Evolutionary conservation across 2,797 vertebrate species (phyloP).

Genomic region (Sebastes minor): DNA sequence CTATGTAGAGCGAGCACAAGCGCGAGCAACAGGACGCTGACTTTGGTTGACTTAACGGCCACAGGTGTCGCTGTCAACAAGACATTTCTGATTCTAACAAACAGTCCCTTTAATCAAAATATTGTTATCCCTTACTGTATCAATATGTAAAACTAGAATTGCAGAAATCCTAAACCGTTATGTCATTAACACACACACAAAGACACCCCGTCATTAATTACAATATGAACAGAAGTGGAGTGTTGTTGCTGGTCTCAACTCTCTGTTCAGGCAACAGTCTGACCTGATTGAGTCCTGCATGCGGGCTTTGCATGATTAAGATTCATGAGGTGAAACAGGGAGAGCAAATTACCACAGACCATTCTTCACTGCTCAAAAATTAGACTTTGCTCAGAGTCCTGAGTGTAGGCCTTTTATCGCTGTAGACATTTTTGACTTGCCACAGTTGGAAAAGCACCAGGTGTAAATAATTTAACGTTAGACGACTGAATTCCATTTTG

Average conservation of each 20-base stretch:
- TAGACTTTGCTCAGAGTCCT: neutral
- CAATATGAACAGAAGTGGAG: neutral
- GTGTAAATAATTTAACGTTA: neutral
- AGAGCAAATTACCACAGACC: slow-evolving; percentile 24
- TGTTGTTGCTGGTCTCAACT: neutral
- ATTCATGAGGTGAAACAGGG: slow-evolving; percentile 40
- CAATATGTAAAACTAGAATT: neutral
- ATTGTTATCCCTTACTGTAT: neutral
- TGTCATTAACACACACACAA: neutral
- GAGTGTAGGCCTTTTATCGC: neutral
- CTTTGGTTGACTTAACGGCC: no score
- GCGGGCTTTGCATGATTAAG: slow-evolving; percentile 26
- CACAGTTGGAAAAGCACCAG: neutral
- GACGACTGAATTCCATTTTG: neutral
- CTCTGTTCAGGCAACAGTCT: neutral
- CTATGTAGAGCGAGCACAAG: no score
- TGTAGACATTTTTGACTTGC: neutral
- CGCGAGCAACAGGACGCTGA: no score
- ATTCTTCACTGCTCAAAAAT: slow-evolving; percentile 4
- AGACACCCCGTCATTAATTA: neutral
- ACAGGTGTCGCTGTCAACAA: no score
- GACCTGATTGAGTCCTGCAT: slow-evolving; percentile 3
- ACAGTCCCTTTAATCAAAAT: no score
- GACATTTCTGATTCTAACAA: no score
- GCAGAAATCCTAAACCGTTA: neutral